Conservation (phyloP, 2,797 vertebrate genomes). For the Loriculus beryllinus region DNA sequence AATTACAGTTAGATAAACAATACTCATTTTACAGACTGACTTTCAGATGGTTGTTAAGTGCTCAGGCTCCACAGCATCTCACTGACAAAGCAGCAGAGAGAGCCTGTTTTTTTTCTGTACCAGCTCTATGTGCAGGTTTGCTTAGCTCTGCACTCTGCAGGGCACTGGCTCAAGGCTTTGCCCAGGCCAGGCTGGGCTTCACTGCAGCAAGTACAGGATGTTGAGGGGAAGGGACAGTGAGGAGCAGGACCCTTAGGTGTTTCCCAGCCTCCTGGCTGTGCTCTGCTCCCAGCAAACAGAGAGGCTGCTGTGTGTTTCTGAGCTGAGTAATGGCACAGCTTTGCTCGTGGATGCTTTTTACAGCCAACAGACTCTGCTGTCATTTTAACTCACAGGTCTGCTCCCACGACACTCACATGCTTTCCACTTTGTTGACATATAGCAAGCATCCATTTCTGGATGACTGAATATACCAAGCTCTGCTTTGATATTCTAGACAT, state of each 20-base stretch:
- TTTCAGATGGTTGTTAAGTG: neutral
- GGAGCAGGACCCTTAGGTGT: neutral
- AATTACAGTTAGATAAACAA: neutral
- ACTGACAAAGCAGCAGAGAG: neutral
- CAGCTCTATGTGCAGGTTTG: too few relatives aligned
- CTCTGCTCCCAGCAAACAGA: neutral
- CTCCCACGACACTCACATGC: neutral
- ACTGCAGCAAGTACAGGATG: neutral
- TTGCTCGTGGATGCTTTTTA: neutral
- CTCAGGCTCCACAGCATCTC: neutral
- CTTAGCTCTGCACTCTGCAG: neutral
- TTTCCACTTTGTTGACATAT: neutral
- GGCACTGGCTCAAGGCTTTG: neutral
- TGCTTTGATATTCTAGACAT: neutral
- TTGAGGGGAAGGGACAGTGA: neutral
- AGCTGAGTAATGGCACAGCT: fast-evolving
- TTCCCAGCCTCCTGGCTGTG: neutral
- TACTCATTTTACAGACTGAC: neutral
- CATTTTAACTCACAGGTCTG: neutral
- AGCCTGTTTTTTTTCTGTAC: neutral
- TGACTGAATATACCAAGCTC: neutral
- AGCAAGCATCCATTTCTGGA: neutral
- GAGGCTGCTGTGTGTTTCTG: fast-evolving
- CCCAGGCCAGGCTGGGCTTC: neutral
- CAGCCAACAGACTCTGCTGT: neutral